These are phyloP conservation scores for Echiichthys vipera DNA, from an alignment of 2,797 vertebrate genomes.

Conservation along the genomic window DNA sequence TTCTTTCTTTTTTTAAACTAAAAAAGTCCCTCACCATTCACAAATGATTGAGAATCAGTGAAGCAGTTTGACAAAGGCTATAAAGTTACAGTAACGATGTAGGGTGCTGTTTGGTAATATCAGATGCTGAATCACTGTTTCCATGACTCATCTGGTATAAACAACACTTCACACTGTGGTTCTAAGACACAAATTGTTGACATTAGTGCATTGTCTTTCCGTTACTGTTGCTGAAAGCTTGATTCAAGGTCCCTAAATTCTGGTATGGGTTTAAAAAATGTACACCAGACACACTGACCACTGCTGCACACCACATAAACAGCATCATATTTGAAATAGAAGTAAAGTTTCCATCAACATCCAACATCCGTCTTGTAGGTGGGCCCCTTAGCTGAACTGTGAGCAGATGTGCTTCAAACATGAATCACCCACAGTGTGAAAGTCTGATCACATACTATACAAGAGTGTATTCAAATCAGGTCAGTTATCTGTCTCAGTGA, in stretches of 20 bases:
- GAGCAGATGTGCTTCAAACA: background rate
- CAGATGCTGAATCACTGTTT: slow-evolving; percentile 32
- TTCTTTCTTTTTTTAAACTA: background rate
- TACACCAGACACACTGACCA: slow-evolving; percentile 2
- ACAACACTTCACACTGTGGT: slow-evolving; percentile 18
- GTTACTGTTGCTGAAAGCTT: slow-evolving; percentile 18
- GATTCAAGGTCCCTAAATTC: slow-evolving; percentile 7
- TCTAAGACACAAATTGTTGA: slow-evolving; percentile 16
- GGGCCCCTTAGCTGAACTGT: background rate
- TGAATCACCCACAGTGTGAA: background rate
- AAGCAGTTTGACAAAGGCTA: background rate
- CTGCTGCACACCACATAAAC: slow-evolving; percentile 11
- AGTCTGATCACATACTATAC: slow-evolving; percentile 14
- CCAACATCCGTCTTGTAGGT: background rate
- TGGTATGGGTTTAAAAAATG: slow-evolving; percentile 14
- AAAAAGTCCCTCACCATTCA: background rate
- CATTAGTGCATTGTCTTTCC: slow-evolving; percentile 11
- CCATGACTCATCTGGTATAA: slow-evolving; percentile 33
- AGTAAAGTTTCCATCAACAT: slow-evolving; percentile 26
- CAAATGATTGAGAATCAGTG: slow-evolving; percentile 2
- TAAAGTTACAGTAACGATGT: background rate
- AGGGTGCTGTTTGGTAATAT: background rate
- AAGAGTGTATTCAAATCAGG: slow-evolving; percentile 28
- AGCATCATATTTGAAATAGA: slow-evolving; percentile 4
- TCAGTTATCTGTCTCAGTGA: slow-evolving; percentile 23